A percentile compares a stretch with the other conserved stretches of the same genome.
phyloP scores from a whole-genome alignment of 2,888 invertebrate species.

The Desoria tigrina region DNA sequence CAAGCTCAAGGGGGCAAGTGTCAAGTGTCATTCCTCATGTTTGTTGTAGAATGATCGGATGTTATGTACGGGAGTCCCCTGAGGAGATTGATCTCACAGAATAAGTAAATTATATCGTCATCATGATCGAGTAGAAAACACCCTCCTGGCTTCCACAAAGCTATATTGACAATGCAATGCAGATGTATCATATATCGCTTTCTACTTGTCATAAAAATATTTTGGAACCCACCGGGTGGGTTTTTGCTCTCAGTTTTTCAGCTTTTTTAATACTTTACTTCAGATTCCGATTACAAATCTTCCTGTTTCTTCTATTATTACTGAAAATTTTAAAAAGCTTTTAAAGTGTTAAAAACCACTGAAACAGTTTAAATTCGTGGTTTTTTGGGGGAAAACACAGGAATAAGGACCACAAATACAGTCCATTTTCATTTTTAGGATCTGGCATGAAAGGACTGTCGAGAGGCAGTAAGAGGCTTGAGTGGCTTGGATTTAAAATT shows the following conservation, averaged over 20 bases:
- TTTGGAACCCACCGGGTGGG: background rate
- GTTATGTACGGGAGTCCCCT: background rate
- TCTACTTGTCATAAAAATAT: background rate
- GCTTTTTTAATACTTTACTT: no score
- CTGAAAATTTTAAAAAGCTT: no score
- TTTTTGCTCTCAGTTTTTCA: no score
- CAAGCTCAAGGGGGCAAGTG: constrained; percentile 9
- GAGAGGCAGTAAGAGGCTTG: background rate
- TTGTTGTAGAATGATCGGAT: background rate
- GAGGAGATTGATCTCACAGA: no score
- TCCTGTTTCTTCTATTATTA: no score
- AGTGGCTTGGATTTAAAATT: background rate
- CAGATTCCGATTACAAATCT: no score
- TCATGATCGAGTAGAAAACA: constrained; percentile 3
- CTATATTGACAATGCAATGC: no score
- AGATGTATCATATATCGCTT: no score
- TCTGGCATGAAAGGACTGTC: background rate
- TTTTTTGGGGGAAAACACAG: background rate
- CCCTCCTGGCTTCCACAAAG: background rate
- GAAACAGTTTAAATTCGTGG: no score
- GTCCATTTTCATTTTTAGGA: no score
- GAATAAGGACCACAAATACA: background rate
- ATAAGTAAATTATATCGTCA: background rate
- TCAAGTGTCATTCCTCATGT: constrained; percentile 5
- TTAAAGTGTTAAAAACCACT: no score